These are phyloP conservation scores for Drosophila infuscata DNA, from an alignment of 2,888 invertebrate genomes.

Conservation along the genomic window DNA sequence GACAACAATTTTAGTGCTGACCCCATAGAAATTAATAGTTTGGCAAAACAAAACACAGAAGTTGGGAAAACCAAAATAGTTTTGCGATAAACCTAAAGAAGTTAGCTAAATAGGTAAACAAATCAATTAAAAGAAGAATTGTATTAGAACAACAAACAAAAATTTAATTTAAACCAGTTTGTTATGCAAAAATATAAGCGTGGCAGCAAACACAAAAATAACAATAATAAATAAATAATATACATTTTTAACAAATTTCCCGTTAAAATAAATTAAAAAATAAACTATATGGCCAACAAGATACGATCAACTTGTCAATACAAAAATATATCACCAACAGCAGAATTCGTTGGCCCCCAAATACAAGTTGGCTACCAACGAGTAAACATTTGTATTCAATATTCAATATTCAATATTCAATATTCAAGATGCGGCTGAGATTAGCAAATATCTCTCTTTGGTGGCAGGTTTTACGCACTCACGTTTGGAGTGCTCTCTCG, in stretches of 20 bases:
- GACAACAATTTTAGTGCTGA: slow-evolving; percentile 7
- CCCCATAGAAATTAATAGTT: background rate
- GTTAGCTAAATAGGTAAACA: background rate
- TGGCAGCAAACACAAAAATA: background rate
- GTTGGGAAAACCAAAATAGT: slow-evolving; percentile 6
- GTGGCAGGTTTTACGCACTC: slow-evolving; percentile 28
- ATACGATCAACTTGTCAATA: slow-evolving; percentile 27
- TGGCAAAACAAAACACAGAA: background rate
- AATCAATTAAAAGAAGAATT: slow-evolving; percentile 10
- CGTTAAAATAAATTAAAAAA: slow-evolving; percentile 51
- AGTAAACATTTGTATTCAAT: slow-evolving; percentile 14
- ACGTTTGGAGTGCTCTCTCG: slow-evolving; percentile 11
- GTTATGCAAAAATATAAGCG: background rate
- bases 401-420: slow-evolving; percentile 1
- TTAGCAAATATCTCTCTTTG: slow-evolving; percentile 30
- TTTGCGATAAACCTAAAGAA: slow-evolving; percentile 5
- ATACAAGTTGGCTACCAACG: slow-evolving; percentile 7
- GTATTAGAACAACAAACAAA: slow-evolving; percentile 36
- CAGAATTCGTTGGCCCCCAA: slow-evolving; percentile 19
- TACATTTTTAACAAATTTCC: slow-evolving; percentile 18
- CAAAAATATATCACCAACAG: slow-evolving; percentile 3
- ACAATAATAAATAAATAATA: background rate
- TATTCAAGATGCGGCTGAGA: slow-evolving; percentile 13
- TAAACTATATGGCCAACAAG: slow-evolving; percentile 45
- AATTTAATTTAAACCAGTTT: slow-evolving; percentile 17